Conservation (phyloP, 2,888 invertebrate genomes). For the Gari tellinella region DNA sequence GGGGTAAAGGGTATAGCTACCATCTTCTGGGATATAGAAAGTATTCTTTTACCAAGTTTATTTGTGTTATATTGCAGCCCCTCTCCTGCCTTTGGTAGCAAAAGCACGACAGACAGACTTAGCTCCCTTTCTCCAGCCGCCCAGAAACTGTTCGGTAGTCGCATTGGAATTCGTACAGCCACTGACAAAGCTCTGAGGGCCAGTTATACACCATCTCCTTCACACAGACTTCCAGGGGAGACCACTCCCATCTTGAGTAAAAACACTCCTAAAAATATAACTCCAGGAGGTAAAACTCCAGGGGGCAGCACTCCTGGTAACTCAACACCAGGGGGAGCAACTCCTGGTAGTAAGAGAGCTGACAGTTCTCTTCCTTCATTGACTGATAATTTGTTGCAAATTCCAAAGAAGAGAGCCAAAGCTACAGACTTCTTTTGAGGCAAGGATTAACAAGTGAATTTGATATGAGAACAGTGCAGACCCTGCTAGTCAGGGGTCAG, state of each 20-base stretch:
- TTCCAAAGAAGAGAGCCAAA: conserved; percentile 87
- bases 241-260: conserved; percentile 75
- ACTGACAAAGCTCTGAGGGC: conserved; percentile 86
- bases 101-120: conserved; percentile 89
- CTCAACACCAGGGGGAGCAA: conserved; percentile 46
- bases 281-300: conserved; percentile 61
- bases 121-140: conserved; percentile 98
- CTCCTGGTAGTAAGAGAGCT: conserved; percentile 65
- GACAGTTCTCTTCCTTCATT: conserved; percentile 85
- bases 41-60: not conserved
- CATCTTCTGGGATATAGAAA: no score
- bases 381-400: conserved; percentile 93
- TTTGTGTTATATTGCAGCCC: conserved; percentile 77
- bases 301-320: conserved; percentile 53
- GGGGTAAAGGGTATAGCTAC: no score
- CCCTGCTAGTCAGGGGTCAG: no score
- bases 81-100: conserved; percentile 71
- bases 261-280: no score
- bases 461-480: no score
- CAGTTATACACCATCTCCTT: conserved; percentile 87
- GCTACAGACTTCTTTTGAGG: conserved; percentile 92
- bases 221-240: conserved; percentile 76
- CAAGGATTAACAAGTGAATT: not conserved
- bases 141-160: conserved; percentile 90
- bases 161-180: conserved; percentile 87